A percentile compares a stretch with the other conserved stretches of the same genome.
These are phyloP conservation scores for Percina caprodes DNA, from an alignment of 2,113 vertebrate species.

Conservation along the genomic window DNA sequence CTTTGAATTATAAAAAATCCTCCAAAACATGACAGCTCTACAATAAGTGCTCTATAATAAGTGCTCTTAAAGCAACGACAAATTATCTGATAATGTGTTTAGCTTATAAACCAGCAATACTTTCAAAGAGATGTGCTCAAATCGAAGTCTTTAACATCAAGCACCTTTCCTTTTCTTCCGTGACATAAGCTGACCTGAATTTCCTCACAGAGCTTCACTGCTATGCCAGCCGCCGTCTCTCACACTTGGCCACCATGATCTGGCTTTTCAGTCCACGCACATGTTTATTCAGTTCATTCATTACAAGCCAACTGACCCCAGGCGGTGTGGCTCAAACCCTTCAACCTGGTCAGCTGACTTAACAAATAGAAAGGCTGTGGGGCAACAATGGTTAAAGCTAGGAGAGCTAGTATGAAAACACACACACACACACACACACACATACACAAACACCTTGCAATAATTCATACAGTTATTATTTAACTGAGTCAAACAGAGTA, in stretches of 20 bases:
- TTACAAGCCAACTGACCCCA: constrained; percentile 34
- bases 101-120: background rate
- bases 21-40: background rate
- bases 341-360: constrained; percentile 37
- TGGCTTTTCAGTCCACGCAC: constrained; percentile 44
- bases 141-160: background rate
- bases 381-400: constrained; percentile 41
- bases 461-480: constrained; percentile 14
- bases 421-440: background rate
- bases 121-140: background rate
- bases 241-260: constrained; percentile 26
- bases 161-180: background rate
- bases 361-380: constrained; percentile 25
- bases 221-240: constrained; percentile 28
- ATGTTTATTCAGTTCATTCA: constrained; percentile 40
- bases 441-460: background rate
- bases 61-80: background rate
- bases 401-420: background rate
- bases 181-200: constrained; percentile 22
- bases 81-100: background rate
- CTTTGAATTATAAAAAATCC: background rate
- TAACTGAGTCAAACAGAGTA: constrained; percentile 4
- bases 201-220: constrained; percentile 10
- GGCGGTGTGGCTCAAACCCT: constrained; percentile 35
- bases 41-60: background rate